phyloP scores from a whole-genome alignment of 2,113 vertebrate genomes.

The Osmerus mordax region DNA sequence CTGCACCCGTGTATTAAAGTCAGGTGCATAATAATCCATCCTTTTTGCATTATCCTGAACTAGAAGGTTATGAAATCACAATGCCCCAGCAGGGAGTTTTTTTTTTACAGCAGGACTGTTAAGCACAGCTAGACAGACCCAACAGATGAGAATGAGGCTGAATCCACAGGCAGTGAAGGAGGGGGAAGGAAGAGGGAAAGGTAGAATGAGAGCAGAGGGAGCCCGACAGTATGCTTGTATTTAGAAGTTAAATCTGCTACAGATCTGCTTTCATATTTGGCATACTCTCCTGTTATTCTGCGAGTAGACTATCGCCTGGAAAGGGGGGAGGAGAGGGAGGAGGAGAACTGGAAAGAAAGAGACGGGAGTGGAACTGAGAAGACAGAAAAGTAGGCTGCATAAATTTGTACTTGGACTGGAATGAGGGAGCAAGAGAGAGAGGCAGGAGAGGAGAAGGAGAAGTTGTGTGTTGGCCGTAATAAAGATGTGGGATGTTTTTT shows the following conservation, averaged over 20 bases:
- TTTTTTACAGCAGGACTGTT: not conserved
- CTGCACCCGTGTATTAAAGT: not conserved
- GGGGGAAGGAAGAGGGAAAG: conserved; percentile 4
- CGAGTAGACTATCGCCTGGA: conserved; percentile 32
- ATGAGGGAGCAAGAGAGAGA: not conserved
- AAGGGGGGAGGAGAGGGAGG: conserved; percentile 22
- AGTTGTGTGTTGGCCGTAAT: conserved; percentile 40
- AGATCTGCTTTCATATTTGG: conserved; percentile 43
- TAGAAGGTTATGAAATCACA: conserved; percentile 3
- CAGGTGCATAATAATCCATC: conserved; percentile 1
- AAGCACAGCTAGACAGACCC: conserved; percentile 1
- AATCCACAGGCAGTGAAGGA: not conserved
- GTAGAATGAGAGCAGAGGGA: conserved; percentile 13
- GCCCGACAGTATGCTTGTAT: conserved; percentile 57
- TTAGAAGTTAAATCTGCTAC: conserved; percentile 20
- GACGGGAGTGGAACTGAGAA: not conserved
- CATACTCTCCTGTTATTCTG: conserved; percentile 39
- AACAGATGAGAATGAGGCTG: not conserved
- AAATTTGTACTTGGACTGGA: conserved; percentile 6
- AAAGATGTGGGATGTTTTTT: conserved; percentile 37
- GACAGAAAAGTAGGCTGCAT: conserved; percentile 28
- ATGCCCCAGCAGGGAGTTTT: conserved; percentile 7
- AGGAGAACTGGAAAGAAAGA: not conserved
- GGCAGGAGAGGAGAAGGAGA: conserved; percentile 2
- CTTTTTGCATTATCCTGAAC: not conserved